phyloP scores from a whole-genome alignment of 2,888 invertebrate species.

The Synanthedon vespiformis region DNA sequence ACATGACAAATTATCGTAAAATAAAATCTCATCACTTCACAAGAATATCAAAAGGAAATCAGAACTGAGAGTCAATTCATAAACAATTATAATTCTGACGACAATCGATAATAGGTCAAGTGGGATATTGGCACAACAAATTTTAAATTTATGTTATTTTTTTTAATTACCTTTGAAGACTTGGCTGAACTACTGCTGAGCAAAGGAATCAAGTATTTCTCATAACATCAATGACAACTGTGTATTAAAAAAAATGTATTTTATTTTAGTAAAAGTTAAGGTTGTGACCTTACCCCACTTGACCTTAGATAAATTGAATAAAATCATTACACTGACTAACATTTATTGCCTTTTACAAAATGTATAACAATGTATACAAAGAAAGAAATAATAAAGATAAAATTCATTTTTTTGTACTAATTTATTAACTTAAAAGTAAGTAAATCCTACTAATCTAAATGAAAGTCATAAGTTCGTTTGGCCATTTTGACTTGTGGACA shows the following conservation, averaged over 20 bases:
- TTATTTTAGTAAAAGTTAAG: too few relatives aligned
- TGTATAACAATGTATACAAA: constrained; percentile 15
- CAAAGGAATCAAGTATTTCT: too few relatives aligned
- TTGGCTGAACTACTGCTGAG: too few relatives aligned
- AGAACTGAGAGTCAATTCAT: constrained; percentile 4
- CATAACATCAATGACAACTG: too few relatives aligned
- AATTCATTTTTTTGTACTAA: constrained; percentile 57
- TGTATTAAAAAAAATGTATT: too few relatives aligned
- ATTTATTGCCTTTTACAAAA: constrained; percentile 19
- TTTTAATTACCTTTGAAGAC: too few relatives aligned
- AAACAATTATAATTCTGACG: too few relatives aligned
- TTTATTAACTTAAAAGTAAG: constrained; percentile 39
- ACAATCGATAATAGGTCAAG: too few relatives aligned
- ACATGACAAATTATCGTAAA: constrained; percentile 59
- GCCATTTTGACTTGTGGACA: constrained; percentile 15
- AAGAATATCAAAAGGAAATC: constrained; percentile 37
- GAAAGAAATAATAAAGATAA: constrained; percentile 14
- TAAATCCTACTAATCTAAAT: constrained; percentile 24
- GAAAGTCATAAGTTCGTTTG: constrained; percentile 18
- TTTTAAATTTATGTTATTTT: too few relatives aligned
- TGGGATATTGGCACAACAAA: too few relatives aligned
- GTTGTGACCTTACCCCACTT: too few relatives aligned
- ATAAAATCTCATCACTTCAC: constrained; percentile 58
- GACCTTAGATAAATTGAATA: not conserved
- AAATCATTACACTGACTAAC: constrained; percentile 44